These are phyloP conservation scores for Pardosa pseudoannulata DNA, from an alignment of 2,888 invertebrate genomes.

Conservation along the genomic window DNA sequence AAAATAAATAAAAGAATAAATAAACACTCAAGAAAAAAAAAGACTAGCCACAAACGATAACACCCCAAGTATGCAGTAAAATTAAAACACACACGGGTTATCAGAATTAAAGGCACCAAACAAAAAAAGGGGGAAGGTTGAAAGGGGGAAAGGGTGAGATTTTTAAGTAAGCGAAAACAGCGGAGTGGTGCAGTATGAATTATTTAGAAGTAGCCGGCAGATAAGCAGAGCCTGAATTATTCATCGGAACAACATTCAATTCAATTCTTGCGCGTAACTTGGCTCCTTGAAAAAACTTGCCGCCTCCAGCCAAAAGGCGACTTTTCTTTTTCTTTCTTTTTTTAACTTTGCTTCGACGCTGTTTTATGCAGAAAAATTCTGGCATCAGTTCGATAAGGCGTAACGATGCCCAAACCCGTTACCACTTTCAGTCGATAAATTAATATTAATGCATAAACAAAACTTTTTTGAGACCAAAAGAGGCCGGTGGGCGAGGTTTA, in stretches of 20 bases:
- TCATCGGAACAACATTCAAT: conserved; percentile 39
- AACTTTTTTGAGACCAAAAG: no score
- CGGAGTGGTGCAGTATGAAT: conserved; percentile 34
- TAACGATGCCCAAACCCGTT: background rate
- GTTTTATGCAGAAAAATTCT: background rate
- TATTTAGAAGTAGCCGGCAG: conserved; percentile 51
- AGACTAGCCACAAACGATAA: no score
- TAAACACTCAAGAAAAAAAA: no score
- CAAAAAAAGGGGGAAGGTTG: background rate
- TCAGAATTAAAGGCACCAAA: background rate
- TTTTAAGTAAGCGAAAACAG: background rate
- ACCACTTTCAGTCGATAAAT: background rate
- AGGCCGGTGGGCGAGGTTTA: no score
- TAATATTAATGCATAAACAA: background rate
- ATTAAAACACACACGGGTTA: no score
- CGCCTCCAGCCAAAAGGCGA: conserved; percentile 6
- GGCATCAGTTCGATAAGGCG: background rate
- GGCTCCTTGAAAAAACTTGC: background rate
- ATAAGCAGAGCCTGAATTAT: conserved; percentile 55
- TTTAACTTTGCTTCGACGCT: background rate
- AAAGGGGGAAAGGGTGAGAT: background rate
- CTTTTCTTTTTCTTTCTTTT: background rate
- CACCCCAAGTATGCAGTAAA: no score
- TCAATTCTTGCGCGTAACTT: conserved; percentile 28
- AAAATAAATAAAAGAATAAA: no score